Evolutionary conservation across 1,140 invertebrate species (phyloP), one percentile per base, ranked within the genome.

Genomic region (Diploscapter pachys): DNA sequence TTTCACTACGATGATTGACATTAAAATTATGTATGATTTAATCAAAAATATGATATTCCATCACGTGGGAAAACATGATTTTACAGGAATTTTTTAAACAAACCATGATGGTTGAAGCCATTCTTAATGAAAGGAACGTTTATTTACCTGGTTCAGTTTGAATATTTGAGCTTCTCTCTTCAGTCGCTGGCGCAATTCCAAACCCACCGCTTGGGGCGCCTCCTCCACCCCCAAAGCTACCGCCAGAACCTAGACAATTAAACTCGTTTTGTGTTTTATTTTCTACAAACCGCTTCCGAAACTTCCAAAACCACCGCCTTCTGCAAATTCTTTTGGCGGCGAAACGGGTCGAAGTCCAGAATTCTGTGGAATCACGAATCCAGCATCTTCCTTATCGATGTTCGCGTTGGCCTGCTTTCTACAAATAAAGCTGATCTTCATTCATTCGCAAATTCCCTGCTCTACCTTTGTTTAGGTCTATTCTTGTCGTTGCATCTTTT

Each of bases 321-420:
- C 77, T 11, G 53, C 66, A 64, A 85, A 84, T 70, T 85, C 83
- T 71, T 76, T 80, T 11, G 83, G 83, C 53, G 83, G 83, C 3
- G 81, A 66, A 49, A 83, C 84, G 48, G 84, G 82, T 49, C 83
- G 75, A 9, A 85, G 79, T 55, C 83, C 83, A 48, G 84, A 85
- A 71, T 85, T 85, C 64, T 83, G 81, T 53, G 83, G 84, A 63
- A 85, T 85, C 6, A 83, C 73, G 68, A 85, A 65, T 50, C 31
- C 31, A 31, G 76, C 69, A 13, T 76, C 70, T 51, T 57, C 70
- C 11, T 66, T 57, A n/a, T 71, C 75, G 31, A 67, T 48, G 2
- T 63, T 65, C 11, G 75, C 61, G 13, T 71, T 71, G 52, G 75
- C 69, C 62, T 71, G 75, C 69, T 72, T 67, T 72, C 69, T 72